Conservation (phyloP, 2,797 vertebrate genomes). For the Tadarida brasiliensis region DNA sequence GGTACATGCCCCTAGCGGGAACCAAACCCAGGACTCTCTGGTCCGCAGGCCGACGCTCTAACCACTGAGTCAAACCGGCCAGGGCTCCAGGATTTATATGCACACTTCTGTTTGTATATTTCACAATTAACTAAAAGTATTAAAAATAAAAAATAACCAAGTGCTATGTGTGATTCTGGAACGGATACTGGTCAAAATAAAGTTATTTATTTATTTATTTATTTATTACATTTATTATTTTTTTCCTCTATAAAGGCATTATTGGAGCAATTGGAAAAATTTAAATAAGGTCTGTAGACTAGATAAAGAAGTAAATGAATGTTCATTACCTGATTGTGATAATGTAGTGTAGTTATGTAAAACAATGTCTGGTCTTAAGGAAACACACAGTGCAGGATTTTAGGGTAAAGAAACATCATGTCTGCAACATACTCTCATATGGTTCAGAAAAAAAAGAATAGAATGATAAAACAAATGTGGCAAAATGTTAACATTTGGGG, state of each 20-base stretch:
- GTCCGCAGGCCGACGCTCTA: not conserved
- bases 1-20: not conserved
- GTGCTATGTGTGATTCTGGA: not conserved
- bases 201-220: not conserved
- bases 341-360: not conserved
- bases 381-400: constrained; percentile 4
- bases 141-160: not conserved
- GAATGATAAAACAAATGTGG: not conserved
- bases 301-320: not conserved
- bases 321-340: not conserved
- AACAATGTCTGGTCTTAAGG: not conserved
- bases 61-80: not conserved
- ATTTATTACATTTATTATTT: not conserved
- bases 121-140: not conserved
- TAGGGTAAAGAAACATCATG: not conserved
- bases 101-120: not conserved
- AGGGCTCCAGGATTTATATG: not conserved
- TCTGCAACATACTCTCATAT: not conserved
- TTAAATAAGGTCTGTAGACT: not conserved
- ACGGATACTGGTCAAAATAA: not conserved
- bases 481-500: not conserved
- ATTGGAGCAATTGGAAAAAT: not conserved
- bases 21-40: not conserved
- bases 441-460: not conserved
- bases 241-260: not conserved